phyloP scores from a whole-genome alignment of 2,797 vertebrate genomes.

The Varecia variegata region DNA sequence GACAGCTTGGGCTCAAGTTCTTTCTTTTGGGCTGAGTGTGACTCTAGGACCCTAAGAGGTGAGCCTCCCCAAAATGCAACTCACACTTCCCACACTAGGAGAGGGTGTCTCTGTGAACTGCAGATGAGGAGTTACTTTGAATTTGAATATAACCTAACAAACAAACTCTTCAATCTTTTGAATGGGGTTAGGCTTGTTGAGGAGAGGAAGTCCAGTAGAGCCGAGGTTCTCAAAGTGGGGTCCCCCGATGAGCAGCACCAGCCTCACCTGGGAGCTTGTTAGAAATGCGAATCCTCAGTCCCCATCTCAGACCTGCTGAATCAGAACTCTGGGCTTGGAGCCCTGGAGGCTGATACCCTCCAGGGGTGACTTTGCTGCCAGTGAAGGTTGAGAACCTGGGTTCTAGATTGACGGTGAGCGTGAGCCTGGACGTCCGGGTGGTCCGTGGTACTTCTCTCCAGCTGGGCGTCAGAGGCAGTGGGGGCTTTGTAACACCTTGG shows the following conservation, averaged over 20 bases:
- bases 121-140: neutral
- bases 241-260: accelerated
- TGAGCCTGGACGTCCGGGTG: neutral
- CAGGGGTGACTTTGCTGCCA: accelerated
- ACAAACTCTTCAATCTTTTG: neutral
- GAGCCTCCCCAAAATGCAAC: neutral
- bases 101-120: accelerated
- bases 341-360: neutral
- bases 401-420: neutral
- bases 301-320: too few relatives aligned
- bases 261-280: neutral
- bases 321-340: neutral
- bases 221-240: neutral
- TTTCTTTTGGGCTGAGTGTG: neutral
- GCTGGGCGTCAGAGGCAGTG: neutral
- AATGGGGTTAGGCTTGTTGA: neutral
- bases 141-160: neutral
- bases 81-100: neutral
- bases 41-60: neutral
- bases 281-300: accelerated
- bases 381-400: neutral
- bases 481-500: neutral
- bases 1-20: too few relatives aligned
- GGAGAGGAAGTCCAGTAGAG: accelerated
- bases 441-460: neutral